Evolutionary conservation across 2,888 invertebrate species (phyloP), one percentile per base, ranked within the genome.

Genomic region (Cryptocephalus moraei): DNA sequence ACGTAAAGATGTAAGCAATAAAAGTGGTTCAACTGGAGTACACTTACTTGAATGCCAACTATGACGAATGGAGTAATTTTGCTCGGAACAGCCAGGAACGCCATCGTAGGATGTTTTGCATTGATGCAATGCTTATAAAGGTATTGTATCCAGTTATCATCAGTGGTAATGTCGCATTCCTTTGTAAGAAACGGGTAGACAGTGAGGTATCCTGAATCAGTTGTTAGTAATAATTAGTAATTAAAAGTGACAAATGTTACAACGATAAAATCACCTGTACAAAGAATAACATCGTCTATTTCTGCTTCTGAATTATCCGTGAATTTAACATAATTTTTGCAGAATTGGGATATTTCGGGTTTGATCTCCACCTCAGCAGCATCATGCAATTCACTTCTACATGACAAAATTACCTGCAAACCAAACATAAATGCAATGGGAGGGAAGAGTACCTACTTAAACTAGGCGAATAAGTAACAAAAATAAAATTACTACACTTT

Each of bases 121-220:
- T 92, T 86, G 36, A 94, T 78, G 44, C 91, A 71, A 64, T 94
- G 93, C 63, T 91, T 90, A 74, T 88, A 91, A 1, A 93, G 75
- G 0, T 88, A 85, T 59, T 81, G 80, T n/a, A 93, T 84, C 72
- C 82, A 84, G 64, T 90, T 88, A 49, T 87, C 81, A 41, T 86
- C 82, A 4, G 89, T 82, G 14, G 67, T 70, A 42, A 91, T 75
- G 3, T 78, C 80, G 64, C 89, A 88, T 4, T 79, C 78, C 12
- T 75, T 65, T 45, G 50, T 61, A 40, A 79, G 63, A 60, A 78
- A 78, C 10, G 76, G 75, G 59, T 73, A 76, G 32, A 57, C 56
- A 56, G 71, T 75, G 44, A 64, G 56, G 58, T 77, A 78, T 9
- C 78, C 77, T 50, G 36, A 41, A 49, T 32, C 32, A 32, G 14